These are phyloP conservation scores for Agrotis clavis DNA, from an alignment of 2,888 invertebrate species.

Conservation along the genomic window DNA sequence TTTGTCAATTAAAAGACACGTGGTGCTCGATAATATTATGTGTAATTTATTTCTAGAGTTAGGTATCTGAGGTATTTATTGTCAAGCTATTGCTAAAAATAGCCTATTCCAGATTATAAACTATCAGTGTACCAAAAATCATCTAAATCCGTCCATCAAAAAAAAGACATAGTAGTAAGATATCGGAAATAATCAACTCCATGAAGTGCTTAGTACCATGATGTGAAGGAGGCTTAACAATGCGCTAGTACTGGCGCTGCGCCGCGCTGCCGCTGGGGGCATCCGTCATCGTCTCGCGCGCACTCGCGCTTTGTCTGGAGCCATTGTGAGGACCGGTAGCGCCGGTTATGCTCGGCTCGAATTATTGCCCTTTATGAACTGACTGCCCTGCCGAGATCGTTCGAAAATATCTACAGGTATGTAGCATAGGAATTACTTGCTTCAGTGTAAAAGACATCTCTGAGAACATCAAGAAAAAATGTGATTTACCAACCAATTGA, in stretches of 20 bases:
- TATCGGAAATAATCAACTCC: constrained; percentile 36
- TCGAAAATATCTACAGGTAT: constrained; percentile 60
- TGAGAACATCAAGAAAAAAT: neutral
- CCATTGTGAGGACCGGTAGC: constrained; percentile 84
- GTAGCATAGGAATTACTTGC: constrained; percentile 32
- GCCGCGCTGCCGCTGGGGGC: constrained; percentile 68
- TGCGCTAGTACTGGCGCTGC: constrained; percentile 50
- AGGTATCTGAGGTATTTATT: constrained; percentile 22
- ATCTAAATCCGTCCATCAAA: too few relatives aligned
- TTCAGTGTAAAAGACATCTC: constrained; percentile 4
- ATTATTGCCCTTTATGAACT: constrained; percentile 81
- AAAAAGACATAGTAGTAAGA: neutral
- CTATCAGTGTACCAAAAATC: too few relatives aligned
- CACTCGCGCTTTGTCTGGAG: constrained; percentile 75
- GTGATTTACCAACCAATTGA: constrained; percentile 10
- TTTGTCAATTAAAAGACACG: constrained; percentile 31
- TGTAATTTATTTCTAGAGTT: constrained; percentile 18
- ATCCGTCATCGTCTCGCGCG: constrained; percentile 81
- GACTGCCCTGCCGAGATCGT: constrained; percentile 59
- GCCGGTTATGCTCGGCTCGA: constrained; percentile 80
- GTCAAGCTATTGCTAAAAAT: neutral
- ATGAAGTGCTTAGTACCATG: constrained; percentile 40
- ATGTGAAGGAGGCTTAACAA: constrained; percentile 65
- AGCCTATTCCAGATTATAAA: too few relatives aligned
- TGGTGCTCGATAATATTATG: constrained; percentile 17